Evolutionary conservation across 2,113 vertebrate species (phyloP), one percentile per base, ranked within the genome.

Genomic region (Pontoporia blainvillei): DNA sequence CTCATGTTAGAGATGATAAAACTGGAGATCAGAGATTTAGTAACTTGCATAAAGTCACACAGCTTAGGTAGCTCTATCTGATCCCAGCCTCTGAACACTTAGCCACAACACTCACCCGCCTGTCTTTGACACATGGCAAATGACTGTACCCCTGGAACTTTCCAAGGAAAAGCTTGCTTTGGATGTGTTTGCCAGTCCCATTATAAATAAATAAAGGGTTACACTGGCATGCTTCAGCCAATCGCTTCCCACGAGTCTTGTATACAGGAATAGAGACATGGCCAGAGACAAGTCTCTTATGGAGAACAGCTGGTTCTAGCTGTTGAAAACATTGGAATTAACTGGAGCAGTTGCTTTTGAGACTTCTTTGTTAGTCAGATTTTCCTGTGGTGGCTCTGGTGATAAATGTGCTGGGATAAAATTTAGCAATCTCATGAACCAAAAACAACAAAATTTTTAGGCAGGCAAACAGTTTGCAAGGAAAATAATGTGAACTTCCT

Each of bases 361-460:
- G 14, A 29, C 29, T 69, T 88, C 1, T 11, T 3, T 69, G 39
- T 71, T 90, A 87, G 73, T 36, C 66, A 69, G 1, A 83, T 10
- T 82, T 90, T 66, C 46, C 27, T 73, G 25, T 61, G 64, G 23
- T 83, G 4, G 6, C 71, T 90, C 66, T 92, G 46, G n/a, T 87
- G 83, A 78, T 67, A 90, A 84, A 83, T 49, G 92, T 41, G 44
- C 10, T 59, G 73, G 78, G 25, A 95, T 41, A 94, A 95, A 94
- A 93, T 88, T 79, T 61, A 79, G n/a, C 39, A 62, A 44, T 86
- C 61, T 79, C 10, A 39, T 25, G 93, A 64, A 46, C 69, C 9
- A 52, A 71, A 84, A 86, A 86, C 31, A 9, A 10, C 31, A 92
- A 87, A 34, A 76, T 31, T 64, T 88, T 64, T 79, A 94, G 83